Conservation (phyloP, 2,888 invertebrate species). For the Sminthurides aquaticus region DNA sequence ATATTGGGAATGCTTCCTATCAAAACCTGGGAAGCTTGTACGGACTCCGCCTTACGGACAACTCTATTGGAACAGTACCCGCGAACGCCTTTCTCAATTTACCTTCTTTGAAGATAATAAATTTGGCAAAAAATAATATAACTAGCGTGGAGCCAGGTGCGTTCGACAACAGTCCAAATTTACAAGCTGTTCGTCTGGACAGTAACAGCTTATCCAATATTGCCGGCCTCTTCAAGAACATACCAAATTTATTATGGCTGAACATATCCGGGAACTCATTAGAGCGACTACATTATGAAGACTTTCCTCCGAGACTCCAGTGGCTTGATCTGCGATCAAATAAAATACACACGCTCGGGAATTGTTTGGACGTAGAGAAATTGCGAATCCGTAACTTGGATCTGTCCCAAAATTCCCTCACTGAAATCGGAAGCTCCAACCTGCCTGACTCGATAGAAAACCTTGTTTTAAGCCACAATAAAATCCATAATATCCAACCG, state of each 20-base stretch:
- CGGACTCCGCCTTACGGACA: slow-evolving; percentile 73
- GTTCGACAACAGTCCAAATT: slow-evolving; percentile 67
- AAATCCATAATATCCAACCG: slow-evolving; percentile 73
- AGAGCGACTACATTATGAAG: slow-evolving; percentile 74
- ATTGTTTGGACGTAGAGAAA: slow-evolving; percentile 75
- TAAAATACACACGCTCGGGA: slow-evolving; percentile 71
- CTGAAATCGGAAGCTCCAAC: slow-evolving; percentile 71
- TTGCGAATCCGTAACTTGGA: slow-evolving; percentile 71
- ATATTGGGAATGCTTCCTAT: slow-evolving; percentile 71
- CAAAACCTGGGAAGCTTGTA: slow-evolving; percentile 70
- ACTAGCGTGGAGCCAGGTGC: slow-evolving; percentile 68
- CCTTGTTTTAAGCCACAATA: slow-evolving; percentile 70
- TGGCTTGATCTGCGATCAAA: slow-evolving; percentile 80
- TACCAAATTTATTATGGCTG: slow-evolving; percentile 73
- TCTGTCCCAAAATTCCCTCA: slow-evolving; percentile 70
- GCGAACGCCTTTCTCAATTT: slow-evolving; percentile 73
- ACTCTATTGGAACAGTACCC: slow-evolving; percentile 69
- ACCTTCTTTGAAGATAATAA: slow-evolving; percentile 69
- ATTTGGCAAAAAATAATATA: slow-evolving; percentile 74
- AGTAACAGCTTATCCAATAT: slow-evolving; percentile 72
- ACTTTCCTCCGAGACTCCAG: slow-evolving; percentile 73
- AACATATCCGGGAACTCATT: slow-evolving; percentile 75
- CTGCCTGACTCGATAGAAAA: slow-evolving; percentile 76
- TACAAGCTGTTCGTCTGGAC: slow-evolving; percentile 72
- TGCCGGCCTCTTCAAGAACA: slow-evolving; percentile 67